Evolutionary conservation across 2,888 invertebrate species (phyloP), one percentile per base, ranked within the genome.

Genomic region (Heliconius sara): DNA sequence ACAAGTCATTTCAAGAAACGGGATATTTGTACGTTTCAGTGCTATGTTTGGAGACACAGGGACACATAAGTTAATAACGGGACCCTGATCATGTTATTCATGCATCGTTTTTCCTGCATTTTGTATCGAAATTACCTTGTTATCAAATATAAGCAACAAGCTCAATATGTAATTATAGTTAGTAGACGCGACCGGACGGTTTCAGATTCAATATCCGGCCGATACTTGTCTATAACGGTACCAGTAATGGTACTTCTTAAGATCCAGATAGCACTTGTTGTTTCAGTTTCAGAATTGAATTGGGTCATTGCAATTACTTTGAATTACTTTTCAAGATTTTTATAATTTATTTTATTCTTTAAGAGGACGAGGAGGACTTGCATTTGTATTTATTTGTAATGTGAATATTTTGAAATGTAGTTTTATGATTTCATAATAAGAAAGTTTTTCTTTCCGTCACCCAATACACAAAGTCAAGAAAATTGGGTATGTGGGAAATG

Each of bases 281-380:
- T 34, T 73, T 60, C 13, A 60, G 7, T 25, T 22, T 34, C 25
- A n/a, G 16, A 60, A 73, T 73, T 34, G n/a, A 73, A 73, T 60
- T 25, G 39, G 73, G 73, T 73, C 73, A 60, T 7, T 16, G 19
- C 70, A 34, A 73, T 73, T 73, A n/a, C 9, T 60, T 73, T 73
- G 39, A 60, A 60, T 57, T 73, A 25, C 60, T 39, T 73, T 73
- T 57, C 16, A 57, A 73, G 39, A 57, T 60, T 73, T 60, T 73
- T 34, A 19, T 39, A n/a, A 25, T 73, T 73, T 39, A 57, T 39
- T 16, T 60, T 60, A 60, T 30, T 57, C 25, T 57, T 39, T 0
- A n/a, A 68, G 34, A 68, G 68, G 34, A 34, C n/a, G 19, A n/a
- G 22, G 22, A 67, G 34, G 10, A n/a, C n/a, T 63, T 27, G 63